Evolutionary conservation across 2,888 invertebrate genomes (phyloP).

Genomic region (Epinotia brunnichana): DNA sequence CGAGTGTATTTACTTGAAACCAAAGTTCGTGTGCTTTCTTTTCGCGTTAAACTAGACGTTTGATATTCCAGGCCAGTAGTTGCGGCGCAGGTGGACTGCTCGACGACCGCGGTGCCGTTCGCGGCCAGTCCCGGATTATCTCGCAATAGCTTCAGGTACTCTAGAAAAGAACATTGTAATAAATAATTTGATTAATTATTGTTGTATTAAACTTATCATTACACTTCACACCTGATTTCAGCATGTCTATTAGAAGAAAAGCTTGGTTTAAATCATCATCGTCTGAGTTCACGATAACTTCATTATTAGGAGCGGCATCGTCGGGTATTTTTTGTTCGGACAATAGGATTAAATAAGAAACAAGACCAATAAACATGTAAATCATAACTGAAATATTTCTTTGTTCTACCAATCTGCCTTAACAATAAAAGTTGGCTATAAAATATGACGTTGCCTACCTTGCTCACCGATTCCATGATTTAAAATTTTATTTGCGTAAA

Average conservation of each 20-base stretch:
- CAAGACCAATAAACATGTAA: slow-evolving; percentile 27
- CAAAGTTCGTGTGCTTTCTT: background rate
- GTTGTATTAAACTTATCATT: background rate
- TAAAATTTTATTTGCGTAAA: slow-evolving; percentile 1
- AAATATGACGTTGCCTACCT: background rate
- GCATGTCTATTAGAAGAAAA: slow-evolving; percentile 58
- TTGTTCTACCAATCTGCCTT: slow-evolving; percentile 28
- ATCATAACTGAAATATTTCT: slow-evolving; percentile 52
- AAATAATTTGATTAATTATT: background rate
- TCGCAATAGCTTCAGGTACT: slow-evolving; percentile 49
- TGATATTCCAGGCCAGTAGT: slow-evolving; percentile 10
- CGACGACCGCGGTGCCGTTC: slow-evolving; percentile 16
- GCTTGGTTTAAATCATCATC: slow-evolving; percentile 58
- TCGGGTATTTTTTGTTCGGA: slow-evolving; percentile 11
- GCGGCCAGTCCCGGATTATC: slow-evolving; percentile 19
- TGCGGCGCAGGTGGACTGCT: slow-evolving; percentile 40
- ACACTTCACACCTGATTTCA: slow-evolving; percentile 57
- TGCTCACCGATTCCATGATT: background rate
- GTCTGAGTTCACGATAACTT: slow-evolving; percentile 45
- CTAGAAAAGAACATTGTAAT: slow-evolving; percentile 45
- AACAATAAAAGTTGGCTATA: slow-evolving; percentile 2
- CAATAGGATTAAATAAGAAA: background rate
- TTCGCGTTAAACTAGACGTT: background rate
- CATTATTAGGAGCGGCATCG: slow-evolving; percentile 6
- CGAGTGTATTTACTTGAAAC: background rate